Percentiles rank a stretch among this genome's conserved stretches.
phyloP scores from a whole-genome alignment of 2,113 vertebrate species.

The Lota lota region DNA sequence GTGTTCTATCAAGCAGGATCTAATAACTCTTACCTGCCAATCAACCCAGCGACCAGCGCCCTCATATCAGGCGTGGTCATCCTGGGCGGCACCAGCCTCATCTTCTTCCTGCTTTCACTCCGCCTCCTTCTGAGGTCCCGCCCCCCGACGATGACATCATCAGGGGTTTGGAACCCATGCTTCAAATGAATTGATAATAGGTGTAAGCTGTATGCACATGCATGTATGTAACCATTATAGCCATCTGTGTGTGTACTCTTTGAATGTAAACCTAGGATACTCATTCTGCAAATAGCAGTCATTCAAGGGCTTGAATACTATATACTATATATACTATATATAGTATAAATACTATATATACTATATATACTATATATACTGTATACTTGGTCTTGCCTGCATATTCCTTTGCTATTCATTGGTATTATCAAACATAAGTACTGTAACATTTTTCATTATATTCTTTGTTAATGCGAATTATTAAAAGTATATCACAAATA shows the following conservation, averaged over 20 bases:
- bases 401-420: no score
- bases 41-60: slow-evolving; percentile 82
- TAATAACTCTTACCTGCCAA: slow-evolving; percentile 60
- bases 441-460: no score
- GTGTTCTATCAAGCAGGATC: slow-evolving; percentile 58
- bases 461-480: no score
- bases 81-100: slow-evolving; percentile 79
- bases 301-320: background rate
- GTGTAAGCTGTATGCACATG: background rate
- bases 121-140: slow-evolving; percentile 77
- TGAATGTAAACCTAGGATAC: background rate
- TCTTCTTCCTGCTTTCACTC: slow-evolving; percentile 80
- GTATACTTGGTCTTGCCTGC: no score
- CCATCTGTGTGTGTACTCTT: background rate
- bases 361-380: no score
- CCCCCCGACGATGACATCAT: slow-evolving; percentile 66
- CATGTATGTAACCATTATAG: slow-evolving; percentile 8
- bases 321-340: no score
- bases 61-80: slow-evolving; percentile 85
- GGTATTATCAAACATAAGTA: no score
- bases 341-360: no score
- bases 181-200: slow-evolving; percentile 75
- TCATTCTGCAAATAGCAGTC: background rate
- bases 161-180: slow-evolving; percentile 78
- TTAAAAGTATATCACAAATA: no score